Percentiles rank a stretch among this genome's conserved stretches.
phyloP scores from a whole-genome alignment of 2,888 invertebrate genomes.

The Cryptus armator region DNA sequence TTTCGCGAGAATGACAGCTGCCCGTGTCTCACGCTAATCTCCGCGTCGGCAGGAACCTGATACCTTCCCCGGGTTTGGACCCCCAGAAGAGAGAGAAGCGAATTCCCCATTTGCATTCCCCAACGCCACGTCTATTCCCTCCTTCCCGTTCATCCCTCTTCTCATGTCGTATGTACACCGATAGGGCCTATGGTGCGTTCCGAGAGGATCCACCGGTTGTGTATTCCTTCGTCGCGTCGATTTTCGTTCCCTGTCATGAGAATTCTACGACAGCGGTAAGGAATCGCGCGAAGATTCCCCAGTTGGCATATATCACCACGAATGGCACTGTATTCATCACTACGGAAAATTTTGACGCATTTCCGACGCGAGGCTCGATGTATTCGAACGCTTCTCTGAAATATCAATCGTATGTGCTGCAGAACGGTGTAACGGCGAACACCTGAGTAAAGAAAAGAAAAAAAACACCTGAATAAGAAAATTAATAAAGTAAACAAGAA shows the following conservation, averaged over 20 bases:
- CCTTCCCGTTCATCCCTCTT: constrained; percentile 15
- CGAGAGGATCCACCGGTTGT: neutral
- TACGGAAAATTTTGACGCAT: no score
- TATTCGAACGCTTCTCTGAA: no score
- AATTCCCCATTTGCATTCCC: constrained; percentile 70
- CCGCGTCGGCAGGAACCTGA: constrained; percentile 69
- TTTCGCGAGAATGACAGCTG: constrained; percentile 72
- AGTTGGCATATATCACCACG: neutral
- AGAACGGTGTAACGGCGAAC: no score
- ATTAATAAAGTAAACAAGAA: no score
- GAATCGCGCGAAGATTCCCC: constrained; percentile 6
- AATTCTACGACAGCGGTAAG: neutral
- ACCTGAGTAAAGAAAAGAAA: no score
- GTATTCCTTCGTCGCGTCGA: constrained; percentile 32
- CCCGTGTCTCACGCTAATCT: constrained; percentile 73
- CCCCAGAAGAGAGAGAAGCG: constrained; percentile 54
- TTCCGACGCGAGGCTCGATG: no score
- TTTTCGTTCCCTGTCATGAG: constrained; percentile 18
- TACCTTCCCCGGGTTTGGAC: constrained; percentile 50
- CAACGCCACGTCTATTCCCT: constrained; percentile 53
- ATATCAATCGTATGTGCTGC: no score
- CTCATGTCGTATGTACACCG: constrained; percentile 13
- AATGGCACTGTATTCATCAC: no score
- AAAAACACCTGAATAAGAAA: no score
- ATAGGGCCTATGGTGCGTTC: neutral